These are phyloP conservation scores for Leucoptera coffeella DNA, from an alignment of 2,888 invertebrate genomes.

Conservation along the genomic window DNA sequence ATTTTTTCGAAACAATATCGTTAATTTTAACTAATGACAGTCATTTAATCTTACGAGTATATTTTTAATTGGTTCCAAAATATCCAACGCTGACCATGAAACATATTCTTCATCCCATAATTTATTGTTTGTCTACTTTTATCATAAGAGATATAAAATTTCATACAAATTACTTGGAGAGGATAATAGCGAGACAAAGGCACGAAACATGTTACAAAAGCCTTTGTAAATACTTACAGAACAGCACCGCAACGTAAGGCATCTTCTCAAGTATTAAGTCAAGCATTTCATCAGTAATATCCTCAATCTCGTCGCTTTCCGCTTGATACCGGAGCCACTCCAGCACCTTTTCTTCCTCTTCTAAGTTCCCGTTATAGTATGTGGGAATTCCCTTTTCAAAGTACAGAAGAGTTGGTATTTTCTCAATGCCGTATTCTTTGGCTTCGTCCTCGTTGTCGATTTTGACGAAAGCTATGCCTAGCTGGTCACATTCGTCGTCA, in stretches of 20 bases:
- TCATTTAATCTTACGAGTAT: too few species aligned
- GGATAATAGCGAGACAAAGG: too few species aligned
- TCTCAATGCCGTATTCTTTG: slow-evolving; percentile 84
- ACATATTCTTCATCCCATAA: too few species aligned
- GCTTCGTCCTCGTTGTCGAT: slow-evolving; percentile 88
- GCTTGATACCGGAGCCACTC: slow-evolving; percentile 81
- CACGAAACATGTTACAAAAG: too few species aligned
- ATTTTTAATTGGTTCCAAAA: too few species aligned
- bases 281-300: slow-evolving; percentile 90
- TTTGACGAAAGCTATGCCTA: slow-evolving; percentile 87
- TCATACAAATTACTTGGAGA: not conserved
- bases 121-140: too few species aligned
- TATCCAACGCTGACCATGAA: too few species aligned
- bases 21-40: too few species aligned
- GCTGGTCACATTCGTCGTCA: slow-evolving; percentile 85
- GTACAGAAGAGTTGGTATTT: slow-evolving; percentile 79
- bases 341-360: slow-evolving; percentile 83
- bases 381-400: slow-evolving; percentile 73
- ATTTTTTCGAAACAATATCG: too few species aligned
- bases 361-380: slow-evolving; percentile 75
- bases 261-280: slow-evolving; percentile 83
- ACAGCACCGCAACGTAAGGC: slow-evolving; percentile 83
- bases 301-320: slow-evolving; percentile 87
- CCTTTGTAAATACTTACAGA: slow-evolving; percentile 89
- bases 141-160: slow-evolving; percentile 9